Conservation (phyloP, 2,113 vertebrate genomes). For the Passer montanus region DNA sequence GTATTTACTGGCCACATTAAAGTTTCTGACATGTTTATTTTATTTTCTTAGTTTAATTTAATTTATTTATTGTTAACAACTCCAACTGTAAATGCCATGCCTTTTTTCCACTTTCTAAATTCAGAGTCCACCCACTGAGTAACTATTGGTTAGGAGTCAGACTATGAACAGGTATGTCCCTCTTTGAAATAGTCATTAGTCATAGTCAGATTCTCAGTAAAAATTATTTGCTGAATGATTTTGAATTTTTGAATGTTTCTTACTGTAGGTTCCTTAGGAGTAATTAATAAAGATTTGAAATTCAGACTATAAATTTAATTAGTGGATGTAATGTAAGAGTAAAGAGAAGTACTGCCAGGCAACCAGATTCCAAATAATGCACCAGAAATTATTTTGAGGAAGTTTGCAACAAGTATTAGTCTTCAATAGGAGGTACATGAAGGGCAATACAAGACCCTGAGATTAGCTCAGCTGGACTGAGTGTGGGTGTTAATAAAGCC, state of each 20-base stretch:
- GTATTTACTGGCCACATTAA: background rate
- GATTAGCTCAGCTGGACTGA: background rate
- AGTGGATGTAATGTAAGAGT: background rate
- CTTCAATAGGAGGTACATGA: background rate
- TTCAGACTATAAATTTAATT: background rate
- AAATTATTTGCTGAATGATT: background rate
- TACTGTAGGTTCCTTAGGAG: background rate
- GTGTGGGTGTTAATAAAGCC: background rate
- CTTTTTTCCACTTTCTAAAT: background rate
- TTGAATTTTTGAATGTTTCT: background rate
- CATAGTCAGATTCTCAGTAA: background rate
- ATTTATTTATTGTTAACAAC: background rate
- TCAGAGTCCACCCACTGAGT: background rate
- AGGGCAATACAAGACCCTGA: background rate
- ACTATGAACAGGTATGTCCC: background rate
- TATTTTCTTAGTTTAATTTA: background rate
- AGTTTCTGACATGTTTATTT: background rate
- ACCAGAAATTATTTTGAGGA: background rate
- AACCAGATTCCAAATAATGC: background rate
- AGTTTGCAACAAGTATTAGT: background rate
- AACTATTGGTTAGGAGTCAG: fast-evolving
- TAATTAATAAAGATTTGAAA: background rate
- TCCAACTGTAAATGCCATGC: background rate
- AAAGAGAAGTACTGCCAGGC: background rate
- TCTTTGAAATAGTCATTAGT: background rate